phyloP scores from a whole-genome alignment of 2,797 vertebrate genomes.

The Thamnophis elegans region DNA sequence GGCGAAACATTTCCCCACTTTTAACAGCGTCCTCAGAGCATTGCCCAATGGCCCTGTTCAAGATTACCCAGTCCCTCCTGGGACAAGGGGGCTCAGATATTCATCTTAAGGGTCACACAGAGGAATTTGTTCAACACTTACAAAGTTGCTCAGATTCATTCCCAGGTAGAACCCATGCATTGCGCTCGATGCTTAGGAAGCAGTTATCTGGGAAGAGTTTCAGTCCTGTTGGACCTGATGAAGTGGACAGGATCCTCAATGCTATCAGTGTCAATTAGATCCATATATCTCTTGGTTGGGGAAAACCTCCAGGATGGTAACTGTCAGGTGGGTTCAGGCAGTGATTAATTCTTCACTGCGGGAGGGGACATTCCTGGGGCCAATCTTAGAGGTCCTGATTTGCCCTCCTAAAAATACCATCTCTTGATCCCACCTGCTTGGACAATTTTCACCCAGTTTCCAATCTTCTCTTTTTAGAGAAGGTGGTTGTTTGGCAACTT shows the following conservation, averaged over 20 bases:
- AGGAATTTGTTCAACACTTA: not conserved
- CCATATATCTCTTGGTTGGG: not conserved
- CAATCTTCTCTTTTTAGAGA: not conserved
- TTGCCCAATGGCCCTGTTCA: not conserved
- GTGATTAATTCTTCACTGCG: not conserved
- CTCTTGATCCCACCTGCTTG: not conserved
- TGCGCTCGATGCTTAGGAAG: not conserved
- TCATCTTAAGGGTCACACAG: not conserved
- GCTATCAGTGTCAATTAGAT: not conserved
- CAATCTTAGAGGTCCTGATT: not conserved
- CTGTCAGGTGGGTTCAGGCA: not conserved
- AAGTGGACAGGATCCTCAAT: not conserved
- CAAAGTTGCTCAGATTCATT: not conserved
- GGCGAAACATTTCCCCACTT: not conserved
- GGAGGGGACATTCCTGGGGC: not conserved
- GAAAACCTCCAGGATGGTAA: not conserved
- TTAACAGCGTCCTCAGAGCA: not conserved
- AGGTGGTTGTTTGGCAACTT: not conserved
- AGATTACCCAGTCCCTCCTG: not conserved
- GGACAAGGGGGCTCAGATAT: not conserved
- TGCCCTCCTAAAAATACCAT: not conserved
- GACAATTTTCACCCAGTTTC: not conserved
- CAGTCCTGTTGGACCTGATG: not conserved
- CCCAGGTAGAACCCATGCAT: not conserved
- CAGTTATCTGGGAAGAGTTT: not conserved